These are phyloP conservation scores for Clytia hemisphaerica DNA, from an alignment of 30 jellyfish, hydroid and myxozoan genomes.

Conservation along the genomic window DNA sequence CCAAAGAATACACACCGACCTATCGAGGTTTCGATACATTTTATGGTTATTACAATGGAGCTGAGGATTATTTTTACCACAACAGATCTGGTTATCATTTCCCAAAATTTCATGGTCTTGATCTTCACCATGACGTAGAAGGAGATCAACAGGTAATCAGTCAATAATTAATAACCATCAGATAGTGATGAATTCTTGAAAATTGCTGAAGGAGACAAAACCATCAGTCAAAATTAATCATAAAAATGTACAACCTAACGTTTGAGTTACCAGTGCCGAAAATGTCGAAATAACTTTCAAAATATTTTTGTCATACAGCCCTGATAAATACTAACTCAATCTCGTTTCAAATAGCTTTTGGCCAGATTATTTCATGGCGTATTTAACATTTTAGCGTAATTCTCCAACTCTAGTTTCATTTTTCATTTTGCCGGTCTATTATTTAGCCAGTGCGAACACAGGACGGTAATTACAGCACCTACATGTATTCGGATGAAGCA, in stretches of 20 bases:
- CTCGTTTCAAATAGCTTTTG: too few species aligned
- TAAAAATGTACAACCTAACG: background rate
- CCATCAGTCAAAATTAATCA: too few species aligned
- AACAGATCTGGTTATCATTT: conserved; percentile 55
- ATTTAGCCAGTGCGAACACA: conserved; percentile 52
- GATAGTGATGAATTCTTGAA: too few species aligned
- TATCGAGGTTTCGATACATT: conserved; percentile 74
- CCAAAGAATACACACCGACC: conserved; percentile 60
- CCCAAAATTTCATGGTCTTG: conserved; percentile 58
- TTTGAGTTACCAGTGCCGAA: background rate
- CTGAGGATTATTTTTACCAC: conserved; percentile 58
- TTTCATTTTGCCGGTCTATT: background rate
- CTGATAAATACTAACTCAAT: too few species aligned
- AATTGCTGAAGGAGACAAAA: too few species aligned
- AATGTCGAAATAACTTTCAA: background rate
- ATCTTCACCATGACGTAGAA: conserved; percentile 49
- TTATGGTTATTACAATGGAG: conserved; percentile 63
- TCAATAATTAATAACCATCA: too few species aligned
- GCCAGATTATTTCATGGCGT: too few species aligned
- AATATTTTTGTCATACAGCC: too few species aligned
- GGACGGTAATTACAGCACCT: conserved; percentile 64
- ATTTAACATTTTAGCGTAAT: too few species aligned
- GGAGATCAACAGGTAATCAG: too few species aligned
- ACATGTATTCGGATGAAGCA: conserved; percentile 54
- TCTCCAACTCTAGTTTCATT: background rate